phyloP scores from a whole-genome alignment of 2,797 vertebrate species.

The Xyrichtys novacula region DNA sequence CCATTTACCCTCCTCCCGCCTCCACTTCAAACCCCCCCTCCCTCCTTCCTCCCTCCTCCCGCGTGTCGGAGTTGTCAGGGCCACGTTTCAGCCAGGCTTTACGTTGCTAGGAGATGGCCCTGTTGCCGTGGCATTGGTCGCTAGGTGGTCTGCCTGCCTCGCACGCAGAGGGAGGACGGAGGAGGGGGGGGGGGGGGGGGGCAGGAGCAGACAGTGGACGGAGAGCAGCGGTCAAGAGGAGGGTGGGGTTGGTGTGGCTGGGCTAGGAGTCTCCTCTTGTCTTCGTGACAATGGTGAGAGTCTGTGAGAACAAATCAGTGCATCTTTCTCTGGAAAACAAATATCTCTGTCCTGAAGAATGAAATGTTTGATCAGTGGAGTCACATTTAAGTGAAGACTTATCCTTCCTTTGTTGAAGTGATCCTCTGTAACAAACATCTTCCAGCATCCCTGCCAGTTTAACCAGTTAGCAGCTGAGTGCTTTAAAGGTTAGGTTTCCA shows the following conservation, averaged over 20 bases:
- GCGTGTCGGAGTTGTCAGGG: conserved; percentile 76
- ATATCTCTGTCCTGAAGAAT: background rate
- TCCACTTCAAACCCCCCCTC: conserved; percentile 47
- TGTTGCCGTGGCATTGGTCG: conserved; percentile 85
- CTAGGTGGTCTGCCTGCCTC: conserved; percentile 82
- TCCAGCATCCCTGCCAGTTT: too few relatives aligned
- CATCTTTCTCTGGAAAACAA: background rate
- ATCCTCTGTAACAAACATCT: background rate
- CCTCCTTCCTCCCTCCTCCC: conserved; percentile 29
- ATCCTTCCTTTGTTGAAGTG: background rate
- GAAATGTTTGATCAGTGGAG: background rate
- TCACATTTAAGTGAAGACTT: background rate
- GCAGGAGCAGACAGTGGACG: conserved; percentile 62
- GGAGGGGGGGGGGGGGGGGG: conserved; percentile 39
- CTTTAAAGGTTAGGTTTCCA: too few relatives aligned
- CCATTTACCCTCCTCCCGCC: conserved; percentile 11
- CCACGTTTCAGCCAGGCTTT: conserved; percentile 80
- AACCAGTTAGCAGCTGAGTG: too few relatives aligned
- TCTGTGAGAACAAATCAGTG: conserved; percentile 2
- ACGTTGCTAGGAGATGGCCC: conserved; percentile 89
- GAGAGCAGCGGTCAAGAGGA: conserved; percentile 57
- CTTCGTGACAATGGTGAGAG: conserved; percentile 27
- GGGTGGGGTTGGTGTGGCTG: conserved; percentile 48
- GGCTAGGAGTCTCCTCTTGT: conserved; percentile 51
- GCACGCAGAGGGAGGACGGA: conserved; percentile 48